These are phyloP conservation scores for Pitangus sulphuratus DNA, from an alignment of 2,797 vertebrate genomes.

Conservation along the genomic window DNA sequence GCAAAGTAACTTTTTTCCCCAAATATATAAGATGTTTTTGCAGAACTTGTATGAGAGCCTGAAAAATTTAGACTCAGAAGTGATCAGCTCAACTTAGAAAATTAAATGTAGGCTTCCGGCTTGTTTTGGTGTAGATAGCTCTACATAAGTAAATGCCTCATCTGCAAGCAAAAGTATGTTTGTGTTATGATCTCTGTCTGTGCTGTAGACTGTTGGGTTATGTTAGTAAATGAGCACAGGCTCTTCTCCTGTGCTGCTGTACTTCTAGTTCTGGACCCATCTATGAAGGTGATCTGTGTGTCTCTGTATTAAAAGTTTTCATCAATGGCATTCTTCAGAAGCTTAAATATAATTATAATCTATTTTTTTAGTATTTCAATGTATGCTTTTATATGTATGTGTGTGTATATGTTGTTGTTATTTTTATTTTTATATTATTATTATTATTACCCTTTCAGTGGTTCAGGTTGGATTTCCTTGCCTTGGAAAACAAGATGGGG, in stretches of 20 bases:
- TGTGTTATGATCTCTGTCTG: background rate
- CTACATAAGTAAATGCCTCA: background rate
- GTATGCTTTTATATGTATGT: background rate
- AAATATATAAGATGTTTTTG: background rate
- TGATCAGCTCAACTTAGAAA: background rate
- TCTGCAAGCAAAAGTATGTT: background rate
- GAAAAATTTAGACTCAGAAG: background rate
- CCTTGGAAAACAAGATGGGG: conserved; percentile 88
- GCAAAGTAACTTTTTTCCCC: background rate
- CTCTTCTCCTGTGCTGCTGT: background rate
- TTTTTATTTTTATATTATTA: background rate
- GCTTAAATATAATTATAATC: background rate
- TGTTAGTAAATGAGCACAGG: background rate
- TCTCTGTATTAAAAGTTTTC: background rate
- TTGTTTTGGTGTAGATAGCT: background rate
- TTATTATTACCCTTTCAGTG: conserved; percentile 71
- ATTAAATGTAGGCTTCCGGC: background rate
- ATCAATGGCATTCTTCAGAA: background rate
- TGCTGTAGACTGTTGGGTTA: background rate
- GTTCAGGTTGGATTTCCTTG: conserved; percentile 90
- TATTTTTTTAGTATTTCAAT: background rate
- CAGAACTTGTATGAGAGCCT: background rate
- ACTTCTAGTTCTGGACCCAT: background rate
- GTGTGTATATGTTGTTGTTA: no score
- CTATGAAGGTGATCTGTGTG: background rate